Evolutionary conservation across 2,888 invertebrate genomes (phyloP), one percentile per base, ranked within the genome.

Genomic region (Lasioglossum vierecki): DNA sequence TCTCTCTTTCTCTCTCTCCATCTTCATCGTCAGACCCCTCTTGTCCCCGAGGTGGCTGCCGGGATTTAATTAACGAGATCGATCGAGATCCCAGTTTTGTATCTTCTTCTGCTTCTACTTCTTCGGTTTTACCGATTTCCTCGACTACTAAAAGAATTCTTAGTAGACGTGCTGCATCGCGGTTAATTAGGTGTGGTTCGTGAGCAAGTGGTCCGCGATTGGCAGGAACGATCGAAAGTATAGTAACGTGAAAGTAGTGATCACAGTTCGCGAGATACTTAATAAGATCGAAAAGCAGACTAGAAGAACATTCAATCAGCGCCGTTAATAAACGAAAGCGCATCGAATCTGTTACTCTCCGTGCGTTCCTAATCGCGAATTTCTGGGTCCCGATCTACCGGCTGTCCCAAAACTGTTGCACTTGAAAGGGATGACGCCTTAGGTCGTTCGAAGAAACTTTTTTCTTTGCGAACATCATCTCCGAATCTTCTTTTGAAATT

Each of bases 61-160:
- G 6, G 39, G 68, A 78, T 87, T 86, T 87, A 86, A 87, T 87
- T 83, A 83, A 73, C n/a, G 73, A 9, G 79, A 87, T 82, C 80
- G 80, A 74, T 77, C 77, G 71, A 35, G 76, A 79, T 71, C 60
- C 53, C 39, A 39, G 6, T 68, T 39, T 39, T 22, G 68, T 8
- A n/a, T 68, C 22, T 53, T 8, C 22, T 46, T 46, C 46, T 46
- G 4, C 22, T 46, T 46, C 46, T 46, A 4, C 49, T 53, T 8
- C 3, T 44, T 44, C 3, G 44, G 11, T 44, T 44, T 44, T 44
- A 44, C 44, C 44, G 44, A 44, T 44, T 44, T 11, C 2, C 44
- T 0, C 11, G 44, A 44, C 44, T 44, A 11, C 44, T 11, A 11
- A 11, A 53, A 53, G 53, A 53, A 53, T 53, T 53, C 18, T 53